Conservation (phyloP, 2,888 invertebrate genomes). For the Adelphocoris suturalis region DNA sequence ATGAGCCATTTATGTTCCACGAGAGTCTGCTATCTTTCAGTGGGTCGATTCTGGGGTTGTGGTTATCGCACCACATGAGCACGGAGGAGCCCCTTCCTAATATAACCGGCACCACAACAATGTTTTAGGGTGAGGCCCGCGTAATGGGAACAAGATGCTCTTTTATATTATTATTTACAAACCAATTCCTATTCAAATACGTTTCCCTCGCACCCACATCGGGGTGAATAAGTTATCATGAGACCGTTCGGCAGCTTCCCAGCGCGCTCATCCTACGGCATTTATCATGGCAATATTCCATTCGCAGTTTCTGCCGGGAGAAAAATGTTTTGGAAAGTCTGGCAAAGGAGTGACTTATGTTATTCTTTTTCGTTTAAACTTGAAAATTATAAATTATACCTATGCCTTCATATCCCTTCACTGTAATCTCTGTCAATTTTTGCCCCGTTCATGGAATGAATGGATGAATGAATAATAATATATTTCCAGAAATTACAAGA, state of each 20-base stretch:
- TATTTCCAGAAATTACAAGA: too few species aligned
- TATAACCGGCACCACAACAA: background rate
- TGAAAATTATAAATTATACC: too few species aligned
- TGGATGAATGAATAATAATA: too few species aligned
- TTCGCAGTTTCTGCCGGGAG: background rate
- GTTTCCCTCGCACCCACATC: background rate
- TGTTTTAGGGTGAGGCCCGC: slow-evolving; percentile 7
- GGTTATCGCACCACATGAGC: background rate
- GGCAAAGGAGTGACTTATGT: too few species aligned
- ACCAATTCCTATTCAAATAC: slow-evolving; percentile 33
- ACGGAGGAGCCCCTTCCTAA: background rate
- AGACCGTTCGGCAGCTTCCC: slow-evolving; percentile 1
- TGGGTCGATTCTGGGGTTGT: background rate
- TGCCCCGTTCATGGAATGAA: too few species aligned
- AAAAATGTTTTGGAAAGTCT: too few species aligned
- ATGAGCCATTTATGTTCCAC: too few species aligned
- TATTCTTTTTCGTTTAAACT: too few species aligned
- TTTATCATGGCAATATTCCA: slow-evolving; percentile 14
- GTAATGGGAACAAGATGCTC: slow-evolving; percentile 39
- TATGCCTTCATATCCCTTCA: too few species aligned
- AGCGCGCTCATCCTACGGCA: background rate
- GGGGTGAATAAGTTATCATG: slow-evolving; percentile 34
- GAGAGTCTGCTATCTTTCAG: too few species aligned
- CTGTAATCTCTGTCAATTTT: too few species aligned
- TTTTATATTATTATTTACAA: slow-evolving; percentile 38